Evolutionary conservation across 2,888 invertebrate species (phyloP).

Genomic region (Cheilosia grossa): DNA sequence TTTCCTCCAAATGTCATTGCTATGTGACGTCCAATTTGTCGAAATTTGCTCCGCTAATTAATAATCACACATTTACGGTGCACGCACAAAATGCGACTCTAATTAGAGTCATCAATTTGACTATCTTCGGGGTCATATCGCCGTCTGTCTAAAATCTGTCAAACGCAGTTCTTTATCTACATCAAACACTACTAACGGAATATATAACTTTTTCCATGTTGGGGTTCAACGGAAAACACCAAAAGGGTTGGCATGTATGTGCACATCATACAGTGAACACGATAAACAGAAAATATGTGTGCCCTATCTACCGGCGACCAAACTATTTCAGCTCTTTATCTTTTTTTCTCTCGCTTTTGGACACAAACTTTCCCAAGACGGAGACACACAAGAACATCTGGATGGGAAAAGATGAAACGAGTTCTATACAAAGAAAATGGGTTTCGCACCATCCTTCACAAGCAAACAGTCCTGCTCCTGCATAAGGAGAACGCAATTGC

Average conservation of each 20-base stretch:
- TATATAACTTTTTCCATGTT: not conserved
- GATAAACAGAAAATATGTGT: slow-evolving; percentile 1
- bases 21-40: not conserved
- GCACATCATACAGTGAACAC: not conserved
- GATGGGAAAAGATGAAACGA: not conserved
- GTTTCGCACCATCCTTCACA: not conserved
- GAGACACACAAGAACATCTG: slow-evolving; percentile 7
- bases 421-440: not conserved
- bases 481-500: not conserved
- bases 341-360: slow-evolving; percentile 13
- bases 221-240: slow-evolving; percentile 5
- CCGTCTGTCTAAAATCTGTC: slow-evolving; percentile 5
- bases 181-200: slow-evolving; percentile 22
- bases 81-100: not conserved
- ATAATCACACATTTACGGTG: not conserved
- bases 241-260: slow-evolving; percentile 22
- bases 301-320: slow-evolving; percentile 30
- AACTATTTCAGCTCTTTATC: slow-evolving; percentile 10
- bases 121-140: slow-evolving; percentile 10
- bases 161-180: slow-evolving; percentile 21
- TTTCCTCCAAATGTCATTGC: not conserved
- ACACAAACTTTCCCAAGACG: not conserved
- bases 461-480: too few relatives aligned
- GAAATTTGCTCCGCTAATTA: not conserved
- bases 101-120: slow-evolving; percentile 3